Conservation (phyloP, 2,113 vertebrate species). For the Ceyx margarethae region DNA sequence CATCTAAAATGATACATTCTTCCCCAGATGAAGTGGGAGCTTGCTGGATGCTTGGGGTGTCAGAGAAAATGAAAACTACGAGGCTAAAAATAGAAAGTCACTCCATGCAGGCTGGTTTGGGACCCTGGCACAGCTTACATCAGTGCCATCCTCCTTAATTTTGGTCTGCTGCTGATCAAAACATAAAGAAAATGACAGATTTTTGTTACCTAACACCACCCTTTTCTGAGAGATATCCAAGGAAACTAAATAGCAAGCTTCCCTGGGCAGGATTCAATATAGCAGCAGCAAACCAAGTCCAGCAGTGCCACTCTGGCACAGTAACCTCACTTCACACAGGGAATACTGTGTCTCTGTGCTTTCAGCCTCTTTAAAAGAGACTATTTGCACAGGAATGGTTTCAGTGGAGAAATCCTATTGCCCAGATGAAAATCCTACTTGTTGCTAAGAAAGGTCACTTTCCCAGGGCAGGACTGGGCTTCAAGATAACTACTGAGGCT, state of each 20-base stretch:
- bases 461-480: background rate
- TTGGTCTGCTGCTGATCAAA: background rate
- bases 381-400: background rate
- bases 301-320: background rate
- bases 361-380: background rate
- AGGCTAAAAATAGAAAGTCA: background rate
- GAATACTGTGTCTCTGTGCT: background rate
- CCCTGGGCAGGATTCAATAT: background rate
- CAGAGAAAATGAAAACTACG: constrained; percentile 1
- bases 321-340: background rate
- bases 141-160: background rate
- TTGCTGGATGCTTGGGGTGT: background rate
- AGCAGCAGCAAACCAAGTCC: background rate
- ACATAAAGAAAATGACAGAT: background rate
- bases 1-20: background rate
- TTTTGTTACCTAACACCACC: constrained; percentile 10
- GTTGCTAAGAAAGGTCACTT: background rate
- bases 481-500: background rate
- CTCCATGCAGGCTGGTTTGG: background rate
- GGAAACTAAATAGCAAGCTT: background rate
- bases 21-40: background rate
- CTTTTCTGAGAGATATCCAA: background rate
- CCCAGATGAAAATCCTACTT: background rate
- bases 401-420: background rate
- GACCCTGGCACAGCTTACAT: background rate